Base-by-base conservation (phyloP, 2,797 vertebrate species). In the Novumbra hubbsi region DNA sequence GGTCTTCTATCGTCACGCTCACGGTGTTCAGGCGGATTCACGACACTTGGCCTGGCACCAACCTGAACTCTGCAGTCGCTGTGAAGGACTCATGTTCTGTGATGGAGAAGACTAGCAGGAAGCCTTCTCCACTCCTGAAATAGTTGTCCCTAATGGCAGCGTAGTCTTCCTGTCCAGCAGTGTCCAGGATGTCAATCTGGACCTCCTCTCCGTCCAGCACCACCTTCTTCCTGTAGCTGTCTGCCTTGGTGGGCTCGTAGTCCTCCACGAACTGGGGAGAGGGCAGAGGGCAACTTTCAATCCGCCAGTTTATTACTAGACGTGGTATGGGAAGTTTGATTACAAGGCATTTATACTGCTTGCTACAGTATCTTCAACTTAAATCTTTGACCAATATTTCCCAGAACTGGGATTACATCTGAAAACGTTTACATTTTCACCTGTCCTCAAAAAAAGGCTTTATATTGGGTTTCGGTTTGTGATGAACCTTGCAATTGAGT, bases 61-160 rank as follows among this genome's bases (percentile, higher is more conserved):
- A 99, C 98, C 97, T 96, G 91, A 99, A 98, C 73, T 99, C 98
- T 0, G 92, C 95, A 0, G 97, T 98, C 49, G 98, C 97, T 5
- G 94, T 91, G 78, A 99, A 99, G 16, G 98, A 98, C 83, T 99
- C 98, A 0, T 96, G 95, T 81, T 99, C 98, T 0, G 97, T 98
- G 89, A 99, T 99, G 32, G 97, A 99, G 86, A 99, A 99, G 63
- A 99, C 98, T 0, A 98, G 92, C 64, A 99, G 93, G 88, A 99
- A 99, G 5, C 98, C 98, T 83, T 99, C 98, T 38, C 98, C 98
- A 0, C 98, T 99, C 76, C 98, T 96, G 81, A 99, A 99, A 84
- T 99, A 99, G 92, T 99, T 99, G 87, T 99, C 98, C 75, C 98
- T 92, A 88, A 99, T 99, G 80, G 98, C 98, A 12, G 98, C 98